phyloP scores from a whole-genome alignment of 23 tunicate genomes.

The Botrylloides violaceus region DNA sequence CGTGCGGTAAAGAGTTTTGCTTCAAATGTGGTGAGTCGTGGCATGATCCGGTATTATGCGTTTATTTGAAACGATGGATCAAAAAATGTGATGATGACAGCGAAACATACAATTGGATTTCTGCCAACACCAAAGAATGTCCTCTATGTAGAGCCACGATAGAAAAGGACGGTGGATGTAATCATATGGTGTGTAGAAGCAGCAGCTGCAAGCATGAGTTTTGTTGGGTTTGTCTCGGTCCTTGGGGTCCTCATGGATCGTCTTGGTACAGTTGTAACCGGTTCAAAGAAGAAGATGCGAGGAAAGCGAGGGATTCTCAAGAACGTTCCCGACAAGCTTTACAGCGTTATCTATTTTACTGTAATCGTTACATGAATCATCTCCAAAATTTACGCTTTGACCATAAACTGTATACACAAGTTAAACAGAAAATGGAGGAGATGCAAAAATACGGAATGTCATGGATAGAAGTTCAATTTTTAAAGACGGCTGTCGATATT shows the following conservation, averaged over 20 bases:
- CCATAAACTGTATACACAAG: conserved; percentile 70
- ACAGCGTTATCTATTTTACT: conserved; percentile 88
- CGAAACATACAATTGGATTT: conserved; percentile 97
- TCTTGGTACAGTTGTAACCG: conserved; percentile 96
- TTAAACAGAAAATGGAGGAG: conserved; percentile 87
- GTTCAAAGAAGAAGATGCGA: conserved; percentile 74
- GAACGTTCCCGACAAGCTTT: conserved; percentile 80
- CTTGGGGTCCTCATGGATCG: conserved; percentile 98
- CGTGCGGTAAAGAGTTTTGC: conserved; percentile 85
- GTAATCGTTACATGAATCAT: conserved; percentile 90
- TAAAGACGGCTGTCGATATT: conserved; percentile 76
- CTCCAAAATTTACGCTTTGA: conserved; percentile 69
- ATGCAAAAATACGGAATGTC: conserved; percentile 76
- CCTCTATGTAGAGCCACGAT: conserved; percentile 84
- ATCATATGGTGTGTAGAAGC: conserved; percentile 86
- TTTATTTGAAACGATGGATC: conserved; percentile 79
- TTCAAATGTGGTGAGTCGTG: conserved; percentile 86
- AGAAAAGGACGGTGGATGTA: conserved; percentile 98
- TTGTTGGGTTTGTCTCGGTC: conserved; percentile 97
- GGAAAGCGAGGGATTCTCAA: conserved; percentile 80
- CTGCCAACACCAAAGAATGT: conserved; percentile 97
- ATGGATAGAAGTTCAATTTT: conserved; percentile 95
- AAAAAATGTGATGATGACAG: conserved; percentile 99
- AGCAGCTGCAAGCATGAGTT: conserved; percentile 92
- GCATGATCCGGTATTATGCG: conserved; percentile 93